A percentile compares a stretch with the other conserved stretches of the same genome.
phyloP scores from a whole-genome alignment of 2,797 vertebrate genomes.

The Rallus crepitans region DNA sequence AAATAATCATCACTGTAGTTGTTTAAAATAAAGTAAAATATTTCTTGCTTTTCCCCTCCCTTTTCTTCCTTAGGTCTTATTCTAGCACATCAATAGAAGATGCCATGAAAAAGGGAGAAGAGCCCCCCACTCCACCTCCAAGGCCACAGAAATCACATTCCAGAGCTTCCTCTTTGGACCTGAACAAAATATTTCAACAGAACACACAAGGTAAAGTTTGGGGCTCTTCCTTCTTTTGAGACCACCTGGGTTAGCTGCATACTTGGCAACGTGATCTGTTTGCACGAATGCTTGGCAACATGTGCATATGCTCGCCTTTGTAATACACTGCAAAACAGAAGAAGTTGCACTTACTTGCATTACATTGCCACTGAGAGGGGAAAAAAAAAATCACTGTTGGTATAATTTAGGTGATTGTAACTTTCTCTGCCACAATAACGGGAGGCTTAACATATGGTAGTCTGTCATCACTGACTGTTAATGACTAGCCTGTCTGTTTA shows the following conservation, averaged over 20 bases:
- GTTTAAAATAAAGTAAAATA: not conserved
- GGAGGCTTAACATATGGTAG: slow-evolving; percentile 25
- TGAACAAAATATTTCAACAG: slow-evolving; percentile 96
- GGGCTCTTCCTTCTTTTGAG: not conserved
- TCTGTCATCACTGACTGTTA: slow-evolving; percentile 43
- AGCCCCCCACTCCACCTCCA: slow-evolving; percentile 94
- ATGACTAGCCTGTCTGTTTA: slow-evolving; percentile 7
- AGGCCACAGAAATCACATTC: slow-evolving; percentile 96
- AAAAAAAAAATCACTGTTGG: not conserved
- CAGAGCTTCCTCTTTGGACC: slow-evolving; percentile 96
- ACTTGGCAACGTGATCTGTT: not conserved
- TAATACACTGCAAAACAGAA: not conserved
- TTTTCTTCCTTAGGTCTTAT: slow-evolving; percentile 86
- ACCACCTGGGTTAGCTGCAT: not conserved
- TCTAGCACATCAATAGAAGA: slow-evolving; percentile 96
- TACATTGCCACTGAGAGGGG: not conserved
- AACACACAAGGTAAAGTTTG: slow-evolving; percentile 83
- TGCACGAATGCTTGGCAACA: not conserved
- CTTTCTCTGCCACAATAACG: not conserved
- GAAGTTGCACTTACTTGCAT: not conserved
- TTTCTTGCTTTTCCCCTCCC: not conserved
- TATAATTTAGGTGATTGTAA: slow-evolving; percentile 43
- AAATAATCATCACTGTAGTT: not conserved
- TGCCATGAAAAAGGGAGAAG: slow-evolving; percentile 92
- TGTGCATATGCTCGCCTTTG: not conserved